Evolutionary conservation across 2,797 vertebrate genomes (phyloP).

Genomic region (Erithacus rubecula): DNA sequence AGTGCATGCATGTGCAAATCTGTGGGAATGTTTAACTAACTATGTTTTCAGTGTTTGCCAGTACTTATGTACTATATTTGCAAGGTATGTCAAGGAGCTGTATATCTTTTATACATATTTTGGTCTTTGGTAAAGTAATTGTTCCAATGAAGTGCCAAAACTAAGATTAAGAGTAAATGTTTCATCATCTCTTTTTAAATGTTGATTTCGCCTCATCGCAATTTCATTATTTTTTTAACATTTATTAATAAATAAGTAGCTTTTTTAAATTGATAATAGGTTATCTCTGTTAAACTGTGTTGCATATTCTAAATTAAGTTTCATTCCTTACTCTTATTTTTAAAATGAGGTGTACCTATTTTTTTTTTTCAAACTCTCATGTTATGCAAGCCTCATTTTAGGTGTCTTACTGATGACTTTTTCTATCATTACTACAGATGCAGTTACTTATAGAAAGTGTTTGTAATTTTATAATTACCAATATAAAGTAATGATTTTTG

Average conservation of each 20-base stretch:
- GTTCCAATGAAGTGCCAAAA: constrained; percentile 99
- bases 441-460: constrained; percentile 91
- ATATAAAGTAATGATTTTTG: constrained; percentile 87
- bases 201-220: constrained; percentile 53
- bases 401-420: constrained; percentile 74
- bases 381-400: constrained; percentile 66
- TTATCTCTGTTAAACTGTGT: constrained; percentile 43
- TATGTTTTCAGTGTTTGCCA: constrained; percentile 92
- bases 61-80: constrained; percentile 89
- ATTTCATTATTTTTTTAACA: constrained; percentile 24
- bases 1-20: constrained; percentile 96
- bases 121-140: constrained; percentile 90
- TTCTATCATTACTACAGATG: constrained; percentile 90
- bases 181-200: constrained; percentile 80
- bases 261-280: constrained; percentile 26
- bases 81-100: constrained; percentile 84
- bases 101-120: constrained; percentile 87
- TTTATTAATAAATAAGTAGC: background rate
- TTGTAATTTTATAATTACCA: constrained; percentile 96
- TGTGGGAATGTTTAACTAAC: constrained; percentile 94
- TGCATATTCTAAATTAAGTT: constrained; percentile 26
- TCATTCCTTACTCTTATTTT: background rate
- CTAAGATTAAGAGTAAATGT: constrained; percentile 73
- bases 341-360: constrained; percentile 8
- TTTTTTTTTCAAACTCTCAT: constrained; percentile 37